Base-by-base conservation (phyloP, 1,140 invertebrate species). In the Drosophila prosaltans region DNA sequence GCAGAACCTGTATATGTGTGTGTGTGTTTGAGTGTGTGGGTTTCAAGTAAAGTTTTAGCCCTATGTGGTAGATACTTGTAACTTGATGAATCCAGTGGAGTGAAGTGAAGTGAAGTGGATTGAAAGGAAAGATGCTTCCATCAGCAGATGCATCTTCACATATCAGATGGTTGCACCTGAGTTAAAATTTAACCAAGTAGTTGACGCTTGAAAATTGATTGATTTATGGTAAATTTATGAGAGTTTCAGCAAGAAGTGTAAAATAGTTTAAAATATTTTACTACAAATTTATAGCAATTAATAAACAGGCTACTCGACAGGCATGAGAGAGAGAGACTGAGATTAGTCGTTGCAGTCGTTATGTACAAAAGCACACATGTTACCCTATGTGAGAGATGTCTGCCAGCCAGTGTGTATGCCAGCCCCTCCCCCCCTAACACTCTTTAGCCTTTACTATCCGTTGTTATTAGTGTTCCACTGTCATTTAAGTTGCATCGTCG, bases 391-490 rank as follows among this genome's bases (percentile, higher is more conserved):
- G 32, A 36, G 32, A 36, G 32, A 36, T 36, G 32, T 36, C 32
- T 36, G 32, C 32, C 6, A 30, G 28, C 28, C 4, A 16, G 28
- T 30, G 2, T 30, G 2, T 30, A 30, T 41, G 28, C 11, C 21
- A 26, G 21, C 16, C 9, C n/a, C 7, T 24, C 21, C 6, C 1
- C 16, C 16, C 7, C 3, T 36, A 36, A 36, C 32, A 3, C 11
- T 21, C 57, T 39, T 21, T 59, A 11, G 16, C 39, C n/a, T 11
- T 36, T 7, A 36, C 4, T 16, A 26, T 60, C 39, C 58, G 67
- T 48, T 76, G 69, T 78, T 81, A 81, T 76, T 81, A 82, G 82
- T 76, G 76, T 67, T 62, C 30, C 61, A 45, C 51, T 68, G 75
- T 45, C 65, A 76, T 78, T 76, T 66, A 61, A 71, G 45, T 45